Evolutionary conservation across 2,888 invertebrate species (phyloP), one percentile per base, ranked within the genome.

Genomic region (Mimas tiliae): DNA sequence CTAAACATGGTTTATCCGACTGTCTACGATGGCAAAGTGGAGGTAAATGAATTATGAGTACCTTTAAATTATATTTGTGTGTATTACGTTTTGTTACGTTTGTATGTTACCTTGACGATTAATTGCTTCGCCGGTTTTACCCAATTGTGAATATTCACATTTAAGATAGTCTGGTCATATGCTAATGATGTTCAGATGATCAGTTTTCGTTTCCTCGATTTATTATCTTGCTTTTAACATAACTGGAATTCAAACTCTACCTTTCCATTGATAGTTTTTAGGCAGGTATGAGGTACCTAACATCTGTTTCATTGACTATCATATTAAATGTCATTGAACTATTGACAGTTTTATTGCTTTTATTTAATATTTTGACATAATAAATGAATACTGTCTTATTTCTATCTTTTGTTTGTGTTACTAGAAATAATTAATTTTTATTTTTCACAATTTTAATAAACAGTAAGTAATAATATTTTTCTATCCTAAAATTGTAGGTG

Each of bases 1-100:
- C 75, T 79, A 72, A 87, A 85, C 66, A 90, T 94, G 94, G 94
- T 90, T 73, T 94, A 90, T 87, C 77, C 89, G 47, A 93, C 93
- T 45, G 73, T 85, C 72, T 88, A 88, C 83, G 94, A 94, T 85
- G 87, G 85, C 52, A 87, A 87, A 84, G 74, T 79, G 55, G 89
- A 89, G 90, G 90, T 90, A 89, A 78, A 38, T 74, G 65, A 66
- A 68, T 67, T 62, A 64, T 64, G 68, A 67, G 52, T 70, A 66
- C 9, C n/a, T 38, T 66, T 69, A 63, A 66, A 68, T 70, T 82
- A 78, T 85, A 84, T 83, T 86, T 80, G 77, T 74, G 64, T 55
- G 50, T 72, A 77, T 84, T 84, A 67, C 62, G 50, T 74, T 81
- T 78, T 75, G 69, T 77, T 74, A 70, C 72, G 68, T 65, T 74